Percentiles rank a stretch among this genome's conserved stretches.
Evolutionary conservation across 1,140 invertebrate species (phyloP).

Genomic region (Agrypnia vestita): DNA sequence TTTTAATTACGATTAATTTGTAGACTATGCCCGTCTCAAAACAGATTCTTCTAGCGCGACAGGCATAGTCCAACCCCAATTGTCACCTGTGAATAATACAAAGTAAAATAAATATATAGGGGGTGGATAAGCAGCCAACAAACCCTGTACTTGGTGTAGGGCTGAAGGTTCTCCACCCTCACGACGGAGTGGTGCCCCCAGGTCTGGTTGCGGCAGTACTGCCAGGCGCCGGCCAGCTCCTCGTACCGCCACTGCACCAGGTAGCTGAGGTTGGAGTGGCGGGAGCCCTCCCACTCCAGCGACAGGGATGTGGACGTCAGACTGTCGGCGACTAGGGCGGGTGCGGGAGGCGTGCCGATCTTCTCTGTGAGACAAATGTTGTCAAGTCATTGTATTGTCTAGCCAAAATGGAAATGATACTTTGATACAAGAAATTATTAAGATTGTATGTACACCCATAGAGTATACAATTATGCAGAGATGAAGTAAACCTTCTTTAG

Average conservation of each 20-base stretch:
- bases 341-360: constrained; percentile 81
- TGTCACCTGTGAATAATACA: too few species aligned
- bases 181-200: constrained; percentile 80
- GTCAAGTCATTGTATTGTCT: too few species aligned
- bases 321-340: constrained; percentile 83
- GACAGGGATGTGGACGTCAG: constrained; percentile 83
- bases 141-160: constrained; percentile 92
- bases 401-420: too few species aligned
- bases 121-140: constrained; percentile 59
- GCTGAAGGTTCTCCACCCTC: constrained; percentile 83
- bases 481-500: too few species aligned
- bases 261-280: constrained; percentile 77
- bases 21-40: too few species aligned
- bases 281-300: constrained; percentile 83
- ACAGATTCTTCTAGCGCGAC: too few species aligned
- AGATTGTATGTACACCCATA: too few species aligned
- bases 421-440: too few species aligned
- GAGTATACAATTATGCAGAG: too few species aligned
- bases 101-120: too few species aligned
- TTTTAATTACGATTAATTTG: too few species aligned
- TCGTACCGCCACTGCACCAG: constrained; percentile 85
- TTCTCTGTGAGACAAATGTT: constrained; percentile 71
- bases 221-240: constrained; percentile 80
- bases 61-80: too few species aligned
- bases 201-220: constrained; percentile 81